Conservation (phyloP, 2,888 invertebrate species). For the Leucoma salicis region DNA sequence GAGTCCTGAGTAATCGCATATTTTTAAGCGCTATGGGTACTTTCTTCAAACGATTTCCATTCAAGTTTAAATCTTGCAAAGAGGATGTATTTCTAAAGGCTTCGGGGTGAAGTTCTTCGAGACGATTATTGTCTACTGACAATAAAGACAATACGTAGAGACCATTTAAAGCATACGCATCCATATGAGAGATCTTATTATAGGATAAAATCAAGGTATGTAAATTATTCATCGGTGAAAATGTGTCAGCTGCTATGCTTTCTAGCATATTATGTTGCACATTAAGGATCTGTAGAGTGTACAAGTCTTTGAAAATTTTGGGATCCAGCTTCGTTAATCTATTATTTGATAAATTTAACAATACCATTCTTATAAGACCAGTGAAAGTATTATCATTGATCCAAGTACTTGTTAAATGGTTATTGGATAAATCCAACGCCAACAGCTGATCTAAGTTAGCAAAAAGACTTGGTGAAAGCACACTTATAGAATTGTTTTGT, state of each 20-base stretch:
- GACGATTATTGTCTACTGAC: slow-evolving; percentile 92
- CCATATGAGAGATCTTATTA: slow-evolving; percentile 92
- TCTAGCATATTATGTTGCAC: slow-evolving; percentile 92
- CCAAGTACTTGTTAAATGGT: slow-evolving; percentile 93
- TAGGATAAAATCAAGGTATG: slow-evolving; percentile 93
- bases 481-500: slow-evolving; percentile 95
- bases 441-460: slow-evolving; percentile 91
- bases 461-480: slow-evolving; percentile 92
- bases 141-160: slow-evolving; percentile 92
- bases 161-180: slow-evolving; percentile 93
- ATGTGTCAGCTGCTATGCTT: slow-evolving; percentile 92
- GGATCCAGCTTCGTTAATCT: slow-evolving; percentile 90
- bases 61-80: slow-evolving; percentile 94
- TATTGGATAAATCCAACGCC: slow-evolving; percentile 91
- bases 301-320: slow-evolving; percentile 91
- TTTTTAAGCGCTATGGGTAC: slow-evolving; percentile 92
- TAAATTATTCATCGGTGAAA: slow-evolving; percentile 94
- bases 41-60: slow-evolving; percentile 91
- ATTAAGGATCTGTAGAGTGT: slow-evolving; percentile 92
- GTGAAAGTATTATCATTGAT: slow-evolving; percentile 92
- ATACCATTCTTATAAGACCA: slow-evolving; percentile 92
- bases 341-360: slow-evolving; percentile 93
- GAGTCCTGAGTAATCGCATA: slow-evolving; percentile 91
- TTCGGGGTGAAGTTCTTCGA: slow-evolving; percentile 92
- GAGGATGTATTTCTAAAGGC: slow-evolving; percentile 95